Evolutionary conservation across 1,140 invertebrate species (phyloP).

Genomic region (Polypedilum vanderplanki): DNA sequence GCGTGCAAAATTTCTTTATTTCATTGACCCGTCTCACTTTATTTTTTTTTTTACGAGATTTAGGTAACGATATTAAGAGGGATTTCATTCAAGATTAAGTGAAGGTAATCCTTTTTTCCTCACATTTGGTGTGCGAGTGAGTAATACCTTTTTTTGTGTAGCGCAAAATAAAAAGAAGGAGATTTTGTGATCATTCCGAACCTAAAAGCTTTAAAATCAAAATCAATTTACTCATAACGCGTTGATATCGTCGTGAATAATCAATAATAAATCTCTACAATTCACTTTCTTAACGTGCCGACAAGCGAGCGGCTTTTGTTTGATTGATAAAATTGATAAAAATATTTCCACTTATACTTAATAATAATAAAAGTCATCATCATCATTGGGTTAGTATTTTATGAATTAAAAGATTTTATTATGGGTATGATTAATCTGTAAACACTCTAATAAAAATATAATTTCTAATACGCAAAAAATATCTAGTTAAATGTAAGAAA

Average conservation of each 20-base stretch:
- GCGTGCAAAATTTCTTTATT: neutral
- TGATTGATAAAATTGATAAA: slow-evolving; percentile 11
- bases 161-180: no score
- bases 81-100: neutral
- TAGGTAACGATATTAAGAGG: slow-evolving; percentile 15
- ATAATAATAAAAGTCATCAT: no score
- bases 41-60: no score
- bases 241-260: neutral
- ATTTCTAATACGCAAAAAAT: neutral
- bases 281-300: neutral
- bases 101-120: no score
- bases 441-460: neutral
- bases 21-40: neutral
- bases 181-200: no score
- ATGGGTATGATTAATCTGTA: slow-evolving; percentile 12
- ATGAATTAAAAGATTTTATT: slow-evolving; percentile 26
- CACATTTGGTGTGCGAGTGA: no score
- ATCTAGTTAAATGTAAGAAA: neutral
- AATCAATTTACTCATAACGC: neutral
- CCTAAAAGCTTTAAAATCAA: neutral
- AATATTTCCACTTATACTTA: neutral
- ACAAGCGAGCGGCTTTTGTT: neutral
- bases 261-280: neutral
- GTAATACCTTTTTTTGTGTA: no score
- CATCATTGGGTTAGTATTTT: neutral